Percentiles rank a stretch among this genome's conserved stretches.
Conservation (phyloP, 1,140 invertebrate genomes). For the Drosophila santomea region DNA sequence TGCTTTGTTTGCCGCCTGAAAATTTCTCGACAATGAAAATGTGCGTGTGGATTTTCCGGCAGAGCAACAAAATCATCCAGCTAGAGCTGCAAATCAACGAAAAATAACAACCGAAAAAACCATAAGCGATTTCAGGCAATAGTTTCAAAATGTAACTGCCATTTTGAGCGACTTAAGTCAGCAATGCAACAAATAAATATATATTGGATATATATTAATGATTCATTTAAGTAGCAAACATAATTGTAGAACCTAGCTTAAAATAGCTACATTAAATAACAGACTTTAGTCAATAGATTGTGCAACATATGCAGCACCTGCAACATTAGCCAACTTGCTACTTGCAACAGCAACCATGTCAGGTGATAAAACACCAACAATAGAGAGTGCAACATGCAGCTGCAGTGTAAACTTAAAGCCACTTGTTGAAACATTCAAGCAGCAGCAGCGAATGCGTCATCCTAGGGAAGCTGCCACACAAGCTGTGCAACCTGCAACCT, state of each 20-base stretch:
- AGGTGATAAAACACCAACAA: neutral
- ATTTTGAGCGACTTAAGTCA: neutral
- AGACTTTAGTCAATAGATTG: neutral
- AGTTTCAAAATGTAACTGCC: neutral
- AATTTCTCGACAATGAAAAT: slow-evolving; percentile 45
- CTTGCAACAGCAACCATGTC: neutral
- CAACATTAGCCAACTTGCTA: slow-evolving; percentile 5
- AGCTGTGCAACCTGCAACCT: slow-evolving; percentile 1
- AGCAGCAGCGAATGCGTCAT: no score
- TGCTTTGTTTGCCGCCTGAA: slow-evolving; percentile 17
- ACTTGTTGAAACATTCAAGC: neutral
- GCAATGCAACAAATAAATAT: no score
- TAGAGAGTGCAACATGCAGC: neutral
- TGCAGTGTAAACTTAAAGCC: neutral
- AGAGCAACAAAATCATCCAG: neutral
- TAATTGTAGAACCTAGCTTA: no score
- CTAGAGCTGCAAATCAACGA: neutral
- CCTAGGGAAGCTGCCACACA: neutral
- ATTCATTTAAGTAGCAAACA: no score
- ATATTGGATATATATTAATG: no score
- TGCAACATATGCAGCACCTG: slow-evolving; percentile 2
- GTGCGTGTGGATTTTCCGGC: slow-evolving; percentile 59
- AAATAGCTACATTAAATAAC: no score
- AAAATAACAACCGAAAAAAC: slow-evolving; percentile 7
- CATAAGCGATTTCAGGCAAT: neutral